Evolutionary conservation across 2,113 vertebrate genomes (phyloP).

Genomic region (Melanerpes aurifrons): DNA sequence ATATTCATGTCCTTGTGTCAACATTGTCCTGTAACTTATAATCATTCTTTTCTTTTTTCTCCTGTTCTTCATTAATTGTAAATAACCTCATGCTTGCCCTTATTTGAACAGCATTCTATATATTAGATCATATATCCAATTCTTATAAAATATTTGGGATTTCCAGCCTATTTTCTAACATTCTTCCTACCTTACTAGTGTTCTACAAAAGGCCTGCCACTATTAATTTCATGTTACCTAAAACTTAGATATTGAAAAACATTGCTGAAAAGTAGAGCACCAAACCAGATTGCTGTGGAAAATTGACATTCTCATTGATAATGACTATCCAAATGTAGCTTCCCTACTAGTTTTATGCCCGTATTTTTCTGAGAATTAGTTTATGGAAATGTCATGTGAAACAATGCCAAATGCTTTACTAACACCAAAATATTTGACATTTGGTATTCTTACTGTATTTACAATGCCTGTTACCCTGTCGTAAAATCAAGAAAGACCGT

Average conservation of each 20-base stretch:
- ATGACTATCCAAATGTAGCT: not conserved
- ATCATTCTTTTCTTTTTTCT: rapidly evolving
- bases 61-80: not conserved
- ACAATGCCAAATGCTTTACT: not conserved
- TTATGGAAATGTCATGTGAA: not conserved
- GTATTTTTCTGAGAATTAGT: not conserved
- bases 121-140: not conserved
- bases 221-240: not conserved
- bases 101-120: not conserved
- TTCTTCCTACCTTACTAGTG: not conserved
- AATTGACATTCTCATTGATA: not conserved
- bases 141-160: not conserved
- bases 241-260: not conserved
- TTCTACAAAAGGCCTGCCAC: not conserved
- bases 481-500: not conserved
- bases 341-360: not conserved
- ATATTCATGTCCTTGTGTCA: slow-evolving; percentile 10
- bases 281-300: not conserved
- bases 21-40: not conserved
- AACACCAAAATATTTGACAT: not conserved
- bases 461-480: not conserved
- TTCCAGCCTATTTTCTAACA: not conserved
- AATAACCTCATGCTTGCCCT: not conserved
- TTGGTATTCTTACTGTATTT: not conserved
- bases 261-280: not conserved